Evolutionary conservation across 2,113 vertebrate species (phyloP), one percentile per base, ranked within the genome.

Genomic region (Hyla sarda): DNA sequence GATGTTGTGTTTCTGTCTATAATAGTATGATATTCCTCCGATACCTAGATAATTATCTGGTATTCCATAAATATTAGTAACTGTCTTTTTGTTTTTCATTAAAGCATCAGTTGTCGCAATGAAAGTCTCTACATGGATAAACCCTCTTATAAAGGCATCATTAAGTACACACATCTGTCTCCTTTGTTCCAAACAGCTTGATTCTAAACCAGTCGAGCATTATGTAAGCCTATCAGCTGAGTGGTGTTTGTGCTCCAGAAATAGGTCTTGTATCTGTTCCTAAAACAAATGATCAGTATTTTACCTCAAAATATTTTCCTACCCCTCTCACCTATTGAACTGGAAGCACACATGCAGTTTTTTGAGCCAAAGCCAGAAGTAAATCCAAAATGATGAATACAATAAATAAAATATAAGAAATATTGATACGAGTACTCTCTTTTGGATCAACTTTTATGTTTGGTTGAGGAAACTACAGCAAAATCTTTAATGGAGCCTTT

Each of bases 151-250:
- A 56, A 79, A 17, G 32, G 52, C 52, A 52, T 25, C 76, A 79
- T 79, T 79, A 79, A 79, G 32, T 79, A 7, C 32, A 60, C 28
- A 52, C 52, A 79, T 79, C 76, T 58, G 76, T 58, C 76, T 79
- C 54, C 11, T 79, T 37, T 58, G 52, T 79, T 79, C 19, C 37
- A 48, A 79, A n/a, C 52, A 58, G 76, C 54, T 79, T 79, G 76
- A 79, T 79, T 60, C 54, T 60, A 79, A 79, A 79, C 76, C 52
- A 79, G 16, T 58, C 12, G 54, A 41, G 52, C 30, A 60, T 58
- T 79, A 60, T 37, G 52, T 41, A n/a, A 79, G 6, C 50, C 76
- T 37, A 54, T 58, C 52, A 37, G 30, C 8, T 58, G 34, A n/a
- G 34, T 41, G 30, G 19, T 78, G 50, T 54, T 30, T 48, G 32